These are phyloP conservation scores for Romanogobio albipinnatus DNA, from an alignment of 2,113 vertebrate species.

Conservation along the genomic window DNA sequence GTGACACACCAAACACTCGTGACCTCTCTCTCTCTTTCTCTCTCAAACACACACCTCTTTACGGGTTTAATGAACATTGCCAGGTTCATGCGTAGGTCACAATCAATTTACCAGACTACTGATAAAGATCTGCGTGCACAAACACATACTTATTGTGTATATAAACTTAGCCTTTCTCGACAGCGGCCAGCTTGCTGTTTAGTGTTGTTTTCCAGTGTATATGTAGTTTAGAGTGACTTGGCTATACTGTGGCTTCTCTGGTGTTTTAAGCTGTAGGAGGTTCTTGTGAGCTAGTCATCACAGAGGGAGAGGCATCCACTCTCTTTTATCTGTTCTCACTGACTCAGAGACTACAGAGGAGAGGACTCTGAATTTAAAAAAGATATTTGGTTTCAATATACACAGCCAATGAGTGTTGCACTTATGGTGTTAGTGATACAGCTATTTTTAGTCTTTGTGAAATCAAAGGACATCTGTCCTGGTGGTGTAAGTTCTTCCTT, in stretches of 20 bases:
- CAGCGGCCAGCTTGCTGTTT: conserved; percentile 69
- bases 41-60: conserved; percentile 65
- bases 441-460: neutral
- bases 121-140: conserved; percentile 19
- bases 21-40: neutral
- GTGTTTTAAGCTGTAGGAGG: conserved; percentile 47
- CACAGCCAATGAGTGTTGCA: neutral
- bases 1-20: conserved; percentile 32
- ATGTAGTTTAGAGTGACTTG: conserved; percentile 62
- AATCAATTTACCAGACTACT: conserved; percentile 74
- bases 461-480: neutral
- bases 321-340: conserved; percentile 27
- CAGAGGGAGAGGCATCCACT: neutral
- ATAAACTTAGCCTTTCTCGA: conserved; percentile 45
- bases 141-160: conserved; percentile 32
- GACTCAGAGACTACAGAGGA: neutral
- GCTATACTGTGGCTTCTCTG: conserved; percentile 23
- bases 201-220: conserved; percentile 62
- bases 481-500: too few species aligned
- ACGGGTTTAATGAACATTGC: conserved; percentile 79
- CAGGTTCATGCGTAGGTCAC: conserved; percentile 75
- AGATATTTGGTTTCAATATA: neutral
- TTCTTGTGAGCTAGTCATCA: conserved; percentile 40
- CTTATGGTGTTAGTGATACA: neutral
- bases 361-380: neutral